These are phyloP conservation scores for Apoderus coryli DNA, from an alignment of 2,888 invertebrate species.

Conservation along the genomic window DNA sequence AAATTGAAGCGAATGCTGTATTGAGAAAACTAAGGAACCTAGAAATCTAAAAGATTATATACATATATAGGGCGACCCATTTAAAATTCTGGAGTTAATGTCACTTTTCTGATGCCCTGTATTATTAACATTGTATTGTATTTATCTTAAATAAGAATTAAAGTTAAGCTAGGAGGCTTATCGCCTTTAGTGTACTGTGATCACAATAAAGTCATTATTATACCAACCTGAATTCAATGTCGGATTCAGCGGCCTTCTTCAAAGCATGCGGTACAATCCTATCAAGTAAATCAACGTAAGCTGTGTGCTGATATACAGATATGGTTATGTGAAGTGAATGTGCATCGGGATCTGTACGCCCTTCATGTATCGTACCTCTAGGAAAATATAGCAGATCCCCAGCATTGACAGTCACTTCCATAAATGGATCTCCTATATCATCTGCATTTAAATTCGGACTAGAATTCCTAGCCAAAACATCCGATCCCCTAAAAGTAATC, in stretches of 20 bases:
- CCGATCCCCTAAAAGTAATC: slow-evolving; percentile 17
- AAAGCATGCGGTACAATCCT: slow-evolving; percentile 63
- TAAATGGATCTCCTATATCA: slow-evolving; percentile 64
- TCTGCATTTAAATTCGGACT: slow-evolving; percentile 61
- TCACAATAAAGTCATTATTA: too few species aligned
- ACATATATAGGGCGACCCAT: too few species aligned
- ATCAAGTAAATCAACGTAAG: slow-evolving; percentile 81
- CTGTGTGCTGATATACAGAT: slow-evolving; percentile 80
- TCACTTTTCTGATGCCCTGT: too few species aligned
- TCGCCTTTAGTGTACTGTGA: too few species aligned
- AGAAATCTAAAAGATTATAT: too few species aligned
- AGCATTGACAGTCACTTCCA: slow-evolving; percentile 64
- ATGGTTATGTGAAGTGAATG: slow-evolving; percentile 93
- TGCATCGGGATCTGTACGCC: slow-evolving; percentile 54
- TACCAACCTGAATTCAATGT: slow-evolving; percentile 44
- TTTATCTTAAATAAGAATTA: too few species aligned
- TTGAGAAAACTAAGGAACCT: too few species aligned
- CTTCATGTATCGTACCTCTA: slow-evolving; percentile 77
- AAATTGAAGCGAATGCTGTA: too few species aligned
- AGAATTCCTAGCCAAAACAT: slow-evolving; percentile 60
- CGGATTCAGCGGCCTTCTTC: slow-evolving; percentile 51
- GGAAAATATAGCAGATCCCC: slow-evolving; percentile 94
- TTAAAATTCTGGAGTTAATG: too few species aligned
- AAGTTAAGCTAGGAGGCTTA: too few species aligned
- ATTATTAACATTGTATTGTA: too few species aligned